These are phyloP conservation scores for Steinernema scapterisci DNA, from an alignment of 2,888 invertebrate genomes.

Conservation along the genomic window DNA sequence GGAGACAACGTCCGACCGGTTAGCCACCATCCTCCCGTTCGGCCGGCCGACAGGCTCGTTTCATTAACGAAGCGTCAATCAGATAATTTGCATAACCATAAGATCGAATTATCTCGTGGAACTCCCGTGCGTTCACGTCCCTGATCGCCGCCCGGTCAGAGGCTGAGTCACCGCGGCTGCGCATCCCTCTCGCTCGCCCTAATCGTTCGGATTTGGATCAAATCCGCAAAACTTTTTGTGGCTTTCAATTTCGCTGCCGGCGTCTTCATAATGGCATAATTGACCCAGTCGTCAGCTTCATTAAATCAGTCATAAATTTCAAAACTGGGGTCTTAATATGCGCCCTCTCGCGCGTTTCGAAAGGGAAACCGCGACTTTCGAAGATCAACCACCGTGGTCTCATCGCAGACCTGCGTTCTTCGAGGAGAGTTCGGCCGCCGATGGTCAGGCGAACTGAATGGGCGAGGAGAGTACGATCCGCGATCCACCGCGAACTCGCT, in stretches of 20 bases:
- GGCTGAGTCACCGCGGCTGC: no score
- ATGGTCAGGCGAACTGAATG: no score
- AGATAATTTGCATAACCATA: slow-evolving; percentile 27
- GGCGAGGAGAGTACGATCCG: not conserved
- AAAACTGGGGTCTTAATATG: slow-evolving; percentile 21
- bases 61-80: slow-evolving; percentile 26
- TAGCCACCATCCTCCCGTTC: not conserved
- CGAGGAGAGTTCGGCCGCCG: no score
- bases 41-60: not conserved
- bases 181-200: not conserved
- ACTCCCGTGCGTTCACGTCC: not conserved
- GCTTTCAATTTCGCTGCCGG: slow-evolving; percentile 9
- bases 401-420: no score
- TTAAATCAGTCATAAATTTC: slow-evolving; percentile 28
- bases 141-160: not conserved
- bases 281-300: slow-evolving; percentile 30
- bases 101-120: not conserved
- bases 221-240: slow-evolving; percentile 14
- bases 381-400: not conserved
- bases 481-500: not conserved
- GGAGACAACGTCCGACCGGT: slow-evolving; percentile 22
- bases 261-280: slow-evolving; percentile 26
- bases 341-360: not conserved
- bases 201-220: slow-evolving; percentile 19
- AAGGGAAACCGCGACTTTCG: not conserved